Percentiles rank a stretch among this genome's conserved stretches.
Evolutionary conservation across 1,140 invertebrate species (phyloP).

Genomic region (Drosophila subpulchrella): DNA sequence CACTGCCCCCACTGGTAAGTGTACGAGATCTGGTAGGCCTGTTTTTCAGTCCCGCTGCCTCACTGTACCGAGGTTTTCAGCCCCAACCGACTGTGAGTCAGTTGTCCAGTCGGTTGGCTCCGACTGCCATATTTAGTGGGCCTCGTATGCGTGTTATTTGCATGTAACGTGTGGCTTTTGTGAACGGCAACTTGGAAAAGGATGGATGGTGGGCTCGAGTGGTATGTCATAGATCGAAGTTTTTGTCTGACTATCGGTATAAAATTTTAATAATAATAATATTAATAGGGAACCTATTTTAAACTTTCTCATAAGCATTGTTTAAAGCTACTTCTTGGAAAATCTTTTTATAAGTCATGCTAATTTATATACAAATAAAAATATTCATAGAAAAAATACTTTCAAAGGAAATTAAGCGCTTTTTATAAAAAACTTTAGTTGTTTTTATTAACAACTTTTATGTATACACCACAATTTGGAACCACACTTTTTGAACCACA

Average conservation of each 20-base stretch:
- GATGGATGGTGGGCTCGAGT: conserved; percentile 26
- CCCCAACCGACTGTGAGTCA: conserved; percentile 32
- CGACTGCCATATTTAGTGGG: conserved; percentile 33
- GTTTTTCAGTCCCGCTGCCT: conserved; percentile 15
- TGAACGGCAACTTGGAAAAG: conserved; percentile 13
- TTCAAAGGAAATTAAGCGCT: too few species aligned
- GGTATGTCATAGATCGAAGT: background rate
- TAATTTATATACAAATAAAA: too few species aligned
- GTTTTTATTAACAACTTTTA: too few species aligned
- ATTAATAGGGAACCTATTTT: too few species aligned
- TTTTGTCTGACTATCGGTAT: too few species aligned
- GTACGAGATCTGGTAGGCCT: conserved; percentile 35
- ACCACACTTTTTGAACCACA: conserved; percentile 12
- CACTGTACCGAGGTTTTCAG: conserved; percentile 14
- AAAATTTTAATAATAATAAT: too few species aligned
- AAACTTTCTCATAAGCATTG: too few species aligned
- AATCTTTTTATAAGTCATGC: too few species aligned
- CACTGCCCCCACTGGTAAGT: conserved; percentile 3
- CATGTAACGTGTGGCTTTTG: conserved; percentile 49
- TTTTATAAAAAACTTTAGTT: too few species aligned
- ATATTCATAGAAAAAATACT: too few species aligned
- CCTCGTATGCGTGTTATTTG: conserved; percentile 52
- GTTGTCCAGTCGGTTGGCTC: conserved; percentile 30
- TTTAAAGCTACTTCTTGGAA: too few species aligned
- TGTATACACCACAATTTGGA: too few species aligned